phyloP scores from a whole-genome alignment of 2,113 vertebrate species.

The Passer domesticus region DNA sequence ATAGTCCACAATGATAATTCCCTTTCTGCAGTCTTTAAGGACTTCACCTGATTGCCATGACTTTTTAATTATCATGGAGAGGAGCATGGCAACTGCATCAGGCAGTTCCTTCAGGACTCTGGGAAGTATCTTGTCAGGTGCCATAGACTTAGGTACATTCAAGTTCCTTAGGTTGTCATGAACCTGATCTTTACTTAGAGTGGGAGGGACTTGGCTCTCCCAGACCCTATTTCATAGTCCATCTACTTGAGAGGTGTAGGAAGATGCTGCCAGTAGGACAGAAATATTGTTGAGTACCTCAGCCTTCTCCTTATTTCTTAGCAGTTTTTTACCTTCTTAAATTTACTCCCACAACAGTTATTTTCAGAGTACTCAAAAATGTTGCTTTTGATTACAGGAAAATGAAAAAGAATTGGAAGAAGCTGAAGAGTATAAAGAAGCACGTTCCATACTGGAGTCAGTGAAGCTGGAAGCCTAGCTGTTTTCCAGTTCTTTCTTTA shows the following conservation, averaged over 20 bases:
- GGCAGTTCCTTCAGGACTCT: neutral
- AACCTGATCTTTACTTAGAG: neutral
- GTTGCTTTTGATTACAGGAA: constrained; percentile 81
- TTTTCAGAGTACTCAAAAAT: constrained; percentile 6
- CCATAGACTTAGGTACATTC: neutral
- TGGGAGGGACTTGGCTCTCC: neutral
- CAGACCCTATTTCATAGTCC: neutral
- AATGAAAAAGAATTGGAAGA: constrained; percentile 89
- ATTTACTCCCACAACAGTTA: neutral
- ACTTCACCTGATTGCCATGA: neutral
- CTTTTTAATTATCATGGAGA: neutral
- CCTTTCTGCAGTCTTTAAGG: neutral
- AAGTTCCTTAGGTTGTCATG: neutral
- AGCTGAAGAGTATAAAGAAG: constrained; percentile 90
- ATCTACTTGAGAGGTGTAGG: neutral
- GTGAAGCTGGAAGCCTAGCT: constrained; percentile 90
- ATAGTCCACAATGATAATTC: neutral
- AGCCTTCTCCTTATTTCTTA: neutral
- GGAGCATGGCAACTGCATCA: neutral
- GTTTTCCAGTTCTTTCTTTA: constrained; percentile 58
- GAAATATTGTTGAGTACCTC: neutral
- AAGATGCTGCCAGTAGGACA: neutral
- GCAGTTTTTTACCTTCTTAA: neutral
- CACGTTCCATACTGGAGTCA: constrained; percentile 84
- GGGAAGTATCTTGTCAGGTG: neutral